Evolutionary conservation across 2,113 vertebrate species (phyloP).

Genomic region (Diadophis punctatus): DNA sequence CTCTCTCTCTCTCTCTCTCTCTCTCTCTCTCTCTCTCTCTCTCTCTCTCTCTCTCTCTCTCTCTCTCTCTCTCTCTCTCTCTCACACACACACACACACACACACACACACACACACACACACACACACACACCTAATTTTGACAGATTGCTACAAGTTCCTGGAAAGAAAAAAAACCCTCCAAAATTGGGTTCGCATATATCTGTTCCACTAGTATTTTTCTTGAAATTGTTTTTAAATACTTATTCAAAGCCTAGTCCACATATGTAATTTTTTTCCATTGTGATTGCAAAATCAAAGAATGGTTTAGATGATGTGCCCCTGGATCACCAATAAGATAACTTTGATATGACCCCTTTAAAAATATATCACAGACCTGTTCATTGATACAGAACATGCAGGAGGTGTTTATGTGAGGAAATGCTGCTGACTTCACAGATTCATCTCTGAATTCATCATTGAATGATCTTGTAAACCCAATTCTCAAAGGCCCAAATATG

Average conservation of each 20-base stretch:
- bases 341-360: not conserved
- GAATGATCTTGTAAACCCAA: not conserved
- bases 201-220: not conserved
- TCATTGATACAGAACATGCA: not conserved
- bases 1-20: not conserved
- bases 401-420: not conserved
- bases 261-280: not conserved
- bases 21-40: not conserved
- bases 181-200: too few species aligned
- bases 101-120: not conserved
- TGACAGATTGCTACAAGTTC: not conserved
- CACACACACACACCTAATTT: not conserved
- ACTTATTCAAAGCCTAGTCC: too few species aligned
- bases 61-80: not conserved
- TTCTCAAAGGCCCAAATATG: not conserved
- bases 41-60: too few species aligned
- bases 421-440: not conserved
- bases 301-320: not conserved
- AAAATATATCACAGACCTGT: not conserved
- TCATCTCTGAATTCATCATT: not conserved
- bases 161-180: not conserved
- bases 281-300: not conserved
- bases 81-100: not conserved
- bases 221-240: not conserved
- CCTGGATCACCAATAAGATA: too few species aligned